Evolutionary conservation across 2,113 vertebrate genomes (phyloP), one percentile per base, ranked within the genome.

Genomic region (Nansenia antarctica): DNA sequence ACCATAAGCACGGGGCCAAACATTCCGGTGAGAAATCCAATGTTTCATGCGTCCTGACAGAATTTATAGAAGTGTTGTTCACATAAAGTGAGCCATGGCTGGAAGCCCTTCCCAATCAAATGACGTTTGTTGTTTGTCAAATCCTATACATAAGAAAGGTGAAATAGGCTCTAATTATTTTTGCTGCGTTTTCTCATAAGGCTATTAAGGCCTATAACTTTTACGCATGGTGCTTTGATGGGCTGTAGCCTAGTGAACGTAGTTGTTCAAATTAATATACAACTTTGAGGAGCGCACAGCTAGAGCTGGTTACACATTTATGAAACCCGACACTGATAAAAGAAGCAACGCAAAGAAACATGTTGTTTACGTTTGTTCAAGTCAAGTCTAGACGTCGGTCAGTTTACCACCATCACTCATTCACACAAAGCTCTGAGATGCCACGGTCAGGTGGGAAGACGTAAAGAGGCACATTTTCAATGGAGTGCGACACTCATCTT

Each of bases 391-490:
- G 88, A 91, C 87, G 57, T 76, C 52, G 69, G 64, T 79, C 73
- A 73, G 0, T 81, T 83, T 75, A 83, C 64, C 76, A 35, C 70
- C 74, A 65, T 66, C 69, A 77, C 77, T 86, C 79, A 77, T 87
- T 89, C 82, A 85, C 89, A 90, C 76, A 68, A 32, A 74, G 84
- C 83, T 83, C 82, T 70, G 81, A 89, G 81, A 89, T 86, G 86
- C 83, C 83, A 37, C 88, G 80, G 70, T 83, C 86, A 87, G 87
- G 89, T 88, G 90, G 88, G 78, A 88, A 89, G 64, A 81, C 78
- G 85, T 78, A 69, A 84, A 86, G 77, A 61, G 58, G 52, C 79
- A 77, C 83, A 78, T 85, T 81, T 81, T 82, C 84, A 84, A 79
- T 84, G 59, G 73, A 20, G 74, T 70, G 81, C 72, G 80, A 80